A percentile compares a stretch with the other conserved stretches of the same genome.
These are phyloP conservation scores for Nephrotoma appendiculata DNA, from an alignment of 2,888 invertebrate genomes.

Conservation along the genomic window DNA sequence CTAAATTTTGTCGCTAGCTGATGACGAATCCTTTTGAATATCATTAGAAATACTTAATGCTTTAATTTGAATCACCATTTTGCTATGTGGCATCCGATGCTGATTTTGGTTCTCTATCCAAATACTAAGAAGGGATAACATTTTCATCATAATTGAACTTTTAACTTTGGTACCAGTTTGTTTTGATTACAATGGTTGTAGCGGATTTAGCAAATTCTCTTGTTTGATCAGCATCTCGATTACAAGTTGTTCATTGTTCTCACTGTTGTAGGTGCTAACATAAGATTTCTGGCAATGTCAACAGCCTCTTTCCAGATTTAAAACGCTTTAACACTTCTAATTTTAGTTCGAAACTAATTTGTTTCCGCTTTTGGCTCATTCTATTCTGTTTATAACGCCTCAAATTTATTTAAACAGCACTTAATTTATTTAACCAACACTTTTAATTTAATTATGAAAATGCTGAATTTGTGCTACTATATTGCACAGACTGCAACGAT, in stretches of 20 bases:
- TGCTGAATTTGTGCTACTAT: too few species aligned
- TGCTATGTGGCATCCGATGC: conserved; percentile 4
- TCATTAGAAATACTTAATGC: conserved; percentile 6
- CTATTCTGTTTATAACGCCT: too few species aligned
- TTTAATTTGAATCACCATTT: conserved; percentile 10
- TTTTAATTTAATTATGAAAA: too few species aligned
- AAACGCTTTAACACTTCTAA: conserved; percentile 8
- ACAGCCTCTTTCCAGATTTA: conserved; percentile 9
- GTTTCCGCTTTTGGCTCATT: too few species aligned
- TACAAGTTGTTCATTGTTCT: conserved; percentile 10
- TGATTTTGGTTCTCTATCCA: conserved; percentile 10
- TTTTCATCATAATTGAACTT: conserved; percentile 8
- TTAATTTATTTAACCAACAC: too few species aligned
- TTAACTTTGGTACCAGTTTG: conserved; percentile 7
- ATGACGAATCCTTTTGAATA: conserved; percentile 7
- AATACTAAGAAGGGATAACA: conserved; percentile 7
- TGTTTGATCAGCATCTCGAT: conserved; percentile 10
- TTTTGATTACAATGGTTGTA: conserved; percentile 8
- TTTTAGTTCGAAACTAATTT: conserved; percentile 9
- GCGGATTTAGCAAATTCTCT: conserved; percentile 8
- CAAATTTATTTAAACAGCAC: too few species aligned
- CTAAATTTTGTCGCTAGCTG: not conserved
- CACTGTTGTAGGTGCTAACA: conserved; percentile 8
- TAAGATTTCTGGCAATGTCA: conserved; percentile 6
- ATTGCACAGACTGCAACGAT: too few species aligned